phyloP scores from a whole-genome alignment of 2,797 vertebrate genomes.

The Hirundo rustica region DNA sequence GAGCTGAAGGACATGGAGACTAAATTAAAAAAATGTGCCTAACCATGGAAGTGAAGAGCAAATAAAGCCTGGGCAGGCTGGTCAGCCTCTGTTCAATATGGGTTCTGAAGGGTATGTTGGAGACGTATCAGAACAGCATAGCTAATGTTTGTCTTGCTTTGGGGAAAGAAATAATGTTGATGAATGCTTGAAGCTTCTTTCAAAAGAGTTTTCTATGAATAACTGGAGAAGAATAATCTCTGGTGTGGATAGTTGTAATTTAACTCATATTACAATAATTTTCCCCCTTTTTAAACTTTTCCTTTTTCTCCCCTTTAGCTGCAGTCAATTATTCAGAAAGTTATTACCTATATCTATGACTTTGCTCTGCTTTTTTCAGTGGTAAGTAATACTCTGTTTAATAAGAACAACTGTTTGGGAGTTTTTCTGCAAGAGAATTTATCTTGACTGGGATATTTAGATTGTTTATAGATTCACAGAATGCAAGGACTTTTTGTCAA shows the following conservation, averaged over 20 bases:
- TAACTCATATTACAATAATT: background rate
- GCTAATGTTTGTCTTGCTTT: background rate
- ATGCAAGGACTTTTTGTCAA: background rate
- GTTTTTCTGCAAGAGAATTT: background rate
- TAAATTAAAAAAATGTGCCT: background rate
- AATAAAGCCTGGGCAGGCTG: background rate
- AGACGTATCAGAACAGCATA: background rate
- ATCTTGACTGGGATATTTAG: background rate
- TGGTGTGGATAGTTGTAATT: background rate
- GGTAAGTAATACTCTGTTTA: constrained; percentile 78
- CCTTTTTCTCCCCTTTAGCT: constrained; percentile 72
- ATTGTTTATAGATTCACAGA: background rate
- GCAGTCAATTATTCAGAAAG: constrained; percentile 92
- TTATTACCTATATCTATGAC: constrained; percentile 90
- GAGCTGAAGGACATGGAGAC: background rate
- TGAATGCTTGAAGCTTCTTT: background rate
- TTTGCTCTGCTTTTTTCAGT: constrained; percentile 96
- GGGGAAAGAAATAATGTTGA: background rate
- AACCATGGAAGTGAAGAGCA: background rate
- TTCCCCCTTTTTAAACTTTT: accelerated
- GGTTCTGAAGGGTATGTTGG: background rate
- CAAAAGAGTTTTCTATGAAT: background rate
- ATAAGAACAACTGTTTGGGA: background rate
- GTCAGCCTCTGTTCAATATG: background rate
- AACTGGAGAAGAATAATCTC: background rate